phyloP scores from a whole-genome alignment of 1,140 invertebrate genomes.

The Chlorops oryzae region DNA sequence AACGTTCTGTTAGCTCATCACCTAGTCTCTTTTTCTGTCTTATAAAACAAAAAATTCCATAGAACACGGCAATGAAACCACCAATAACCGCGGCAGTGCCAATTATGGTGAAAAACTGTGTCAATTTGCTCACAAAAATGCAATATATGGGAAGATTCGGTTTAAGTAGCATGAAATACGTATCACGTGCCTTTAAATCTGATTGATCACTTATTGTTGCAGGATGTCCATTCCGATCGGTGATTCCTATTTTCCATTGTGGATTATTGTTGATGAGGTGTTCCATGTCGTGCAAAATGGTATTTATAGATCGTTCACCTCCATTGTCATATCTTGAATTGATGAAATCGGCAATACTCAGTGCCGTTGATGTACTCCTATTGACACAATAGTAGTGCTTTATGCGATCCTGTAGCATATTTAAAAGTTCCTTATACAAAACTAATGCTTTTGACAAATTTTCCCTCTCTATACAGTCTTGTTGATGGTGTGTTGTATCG shows the following conservation, averaged over 20 bases:
- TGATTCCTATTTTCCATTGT: conserved; percentile 57
- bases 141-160: conserved; percentile 64
- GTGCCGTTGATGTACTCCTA: conserved; percentile 52
- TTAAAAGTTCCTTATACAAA: conserved; percentile 55
- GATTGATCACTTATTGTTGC: conserved; percentile 3
- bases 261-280: conserved; percentile 64
- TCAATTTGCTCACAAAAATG: conserved; percentile 57
- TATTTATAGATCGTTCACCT: conserved; percentile 49
- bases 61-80: conserved; percentile 29
- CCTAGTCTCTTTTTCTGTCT: conserved; percentile 39
- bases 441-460: conserved; percentile 46
- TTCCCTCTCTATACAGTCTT: too few relatives aligned
- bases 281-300: conserved; percentile 60
- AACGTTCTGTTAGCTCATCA: conserved; percentile 52
- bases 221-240: neutral
- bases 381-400: conserved; percentile 57
- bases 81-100: conserved; percentile 49
- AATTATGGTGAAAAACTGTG: conserved; percentile 55
- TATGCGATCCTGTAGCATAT: conserved; percentile 53
- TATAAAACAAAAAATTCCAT: conserved; percentile 48
- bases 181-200: conserved; percentile 43
- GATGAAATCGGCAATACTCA: conserved; percentile 31
- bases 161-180: conserved; percentile 54
- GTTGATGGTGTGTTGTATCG: too few relatives aligned
- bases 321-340: conserved; percentile 15